These are phyloP conservation scores for Halyomorpha halys DNA, from an alignment of 1,140 invertebrate genomes.

Conservation along the genomic window DNA sequence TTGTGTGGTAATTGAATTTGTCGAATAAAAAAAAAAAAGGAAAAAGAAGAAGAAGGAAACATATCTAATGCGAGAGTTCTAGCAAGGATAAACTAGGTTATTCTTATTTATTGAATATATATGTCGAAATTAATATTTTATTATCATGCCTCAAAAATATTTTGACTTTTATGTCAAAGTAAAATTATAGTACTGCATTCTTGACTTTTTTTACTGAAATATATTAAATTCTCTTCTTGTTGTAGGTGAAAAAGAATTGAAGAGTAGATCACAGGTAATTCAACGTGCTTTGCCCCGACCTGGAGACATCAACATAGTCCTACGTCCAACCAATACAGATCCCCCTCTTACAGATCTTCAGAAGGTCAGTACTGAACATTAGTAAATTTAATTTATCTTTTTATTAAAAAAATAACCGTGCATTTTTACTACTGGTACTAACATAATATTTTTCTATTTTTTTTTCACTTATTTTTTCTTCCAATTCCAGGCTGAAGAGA, in stretches of 20 bases:
- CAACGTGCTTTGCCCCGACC: slow-evolving; percentile 84
- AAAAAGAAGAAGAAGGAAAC: too few species aligned
- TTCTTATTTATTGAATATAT: too few species aligned
- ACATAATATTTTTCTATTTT: not conserved
- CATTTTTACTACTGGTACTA: too few species aligned
- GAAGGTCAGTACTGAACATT: slow-evolving; percentile 40
- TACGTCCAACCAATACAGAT: slow-evolving; percentile 59
- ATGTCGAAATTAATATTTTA: too few species aligned
- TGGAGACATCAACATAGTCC: slow-evolving; percentile 71
- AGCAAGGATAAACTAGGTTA: too few species aligned
- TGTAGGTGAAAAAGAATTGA: slow-evolving; percentile 52
- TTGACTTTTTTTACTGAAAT: too few species aligned
- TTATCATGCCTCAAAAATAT: too few species aligned
- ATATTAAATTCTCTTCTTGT: not conserved
- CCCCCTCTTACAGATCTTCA: slow-evolving; percentile 75
- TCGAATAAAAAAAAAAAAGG: too few species aligned
- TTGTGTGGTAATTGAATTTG: too few species aligned
- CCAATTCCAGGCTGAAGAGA: slow-evolving; percentile 70
- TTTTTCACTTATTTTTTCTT: slow-evolving; percentile 3
- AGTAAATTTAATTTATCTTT: not conserved
- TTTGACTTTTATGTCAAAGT: too few species aligned
- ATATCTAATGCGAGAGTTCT: too few species aligned
- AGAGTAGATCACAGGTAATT: slow-evolving; percentile 74
- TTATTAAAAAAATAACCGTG: not conserved
- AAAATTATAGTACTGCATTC: too few species aligned